phyloP scores from a whole-genome alignment of 2,888 invertebrate species.

The Petrolisthes manimaculis region DNA sequence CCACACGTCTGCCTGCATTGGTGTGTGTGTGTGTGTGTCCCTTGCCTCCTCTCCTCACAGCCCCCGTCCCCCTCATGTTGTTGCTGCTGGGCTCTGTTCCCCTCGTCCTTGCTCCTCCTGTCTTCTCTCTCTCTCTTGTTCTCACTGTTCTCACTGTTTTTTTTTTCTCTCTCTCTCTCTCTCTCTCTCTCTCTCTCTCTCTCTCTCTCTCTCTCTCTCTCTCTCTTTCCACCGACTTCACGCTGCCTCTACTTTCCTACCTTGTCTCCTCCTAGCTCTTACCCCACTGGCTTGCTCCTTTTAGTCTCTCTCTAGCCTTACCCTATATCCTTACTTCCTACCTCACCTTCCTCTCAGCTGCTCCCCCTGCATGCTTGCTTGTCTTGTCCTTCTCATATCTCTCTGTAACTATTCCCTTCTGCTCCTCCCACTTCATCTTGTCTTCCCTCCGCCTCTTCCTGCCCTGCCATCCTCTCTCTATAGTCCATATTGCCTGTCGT shows the following conservation, averaged over 20 bases:
- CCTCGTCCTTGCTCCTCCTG: background rate
- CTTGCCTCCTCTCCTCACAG: background rate
- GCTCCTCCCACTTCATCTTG: background rate
- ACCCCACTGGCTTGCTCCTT: background rate
- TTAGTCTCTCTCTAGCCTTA: background rate
- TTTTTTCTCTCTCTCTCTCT: background rate
- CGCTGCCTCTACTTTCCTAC: background rate
- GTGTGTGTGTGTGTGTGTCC: background rate
- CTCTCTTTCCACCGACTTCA: background rate
- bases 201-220: background rate
- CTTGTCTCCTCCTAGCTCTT: background rate
- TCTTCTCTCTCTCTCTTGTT: too few species aligned
- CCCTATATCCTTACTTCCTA: background rate
- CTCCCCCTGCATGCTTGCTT: background rate
- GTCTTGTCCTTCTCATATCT: background rate
- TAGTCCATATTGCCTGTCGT: background rate
- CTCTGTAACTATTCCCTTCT: background rate
- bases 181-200: background rate
- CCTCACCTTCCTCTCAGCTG: background rate
- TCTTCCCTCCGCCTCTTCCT: background rate
- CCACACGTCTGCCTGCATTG: constrained; percentile 8
- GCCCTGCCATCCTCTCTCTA: background rate
- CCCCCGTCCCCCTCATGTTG: background rate
- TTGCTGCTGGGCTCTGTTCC: background rate
- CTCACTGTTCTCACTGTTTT: background rate